Base-by-base conservation (phyloP, 2,888 invertebrate species). In the Deilephila elpenor region DNA sequence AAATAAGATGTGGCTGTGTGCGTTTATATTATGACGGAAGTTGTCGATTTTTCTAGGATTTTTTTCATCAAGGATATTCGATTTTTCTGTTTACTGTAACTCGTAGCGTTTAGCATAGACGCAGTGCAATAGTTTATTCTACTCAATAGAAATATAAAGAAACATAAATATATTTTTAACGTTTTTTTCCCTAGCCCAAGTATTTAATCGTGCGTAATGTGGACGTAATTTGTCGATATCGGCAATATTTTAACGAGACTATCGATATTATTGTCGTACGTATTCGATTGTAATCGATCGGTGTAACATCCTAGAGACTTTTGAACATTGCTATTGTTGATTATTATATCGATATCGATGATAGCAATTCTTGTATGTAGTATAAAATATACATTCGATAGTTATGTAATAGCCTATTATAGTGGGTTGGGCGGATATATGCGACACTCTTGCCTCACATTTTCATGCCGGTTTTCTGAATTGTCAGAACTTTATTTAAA, bases 1-100 rank as follows among this genome's bases (percentile, higher is more conserved):
- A 88, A 87, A 88, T 89, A 89, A 88, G 88, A 89, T 84, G 87
- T 88, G 91, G 92, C 91, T 92, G 92, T 92, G 92, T 88, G 88
- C 78, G 76, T 75, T 78, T 84, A 86, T 86, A 77, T 79, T 83
- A 84, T 82, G 78, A 76, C 75, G 72, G 78, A 79, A 81, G 79
- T 78, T 78, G 79, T 76, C 74, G 77, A 80, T 79, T 86, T 87
- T 89, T 88, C 77, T 88, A 87, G 86, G 80, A 84, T 78, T 86
- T 88, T 87, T 85, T 85, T 70, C 34, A 59, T 67, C 29, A 60
- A 51, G 5, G 56, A 8, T 71, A 56, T 56, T 29, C n/a, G 56
- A n/a, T 71, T 64, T 64, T 64, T 59, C 4, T 60, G 25, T 60
- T 37, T 20, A 64, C 37, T 64, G 44, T 64, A 64, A 64, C 64